These are phyloP conservation scores for Danaus melanippus DNA, from an alignment of 1,140 invertebrate genomes.

Conservation along the genomic window DNA sequence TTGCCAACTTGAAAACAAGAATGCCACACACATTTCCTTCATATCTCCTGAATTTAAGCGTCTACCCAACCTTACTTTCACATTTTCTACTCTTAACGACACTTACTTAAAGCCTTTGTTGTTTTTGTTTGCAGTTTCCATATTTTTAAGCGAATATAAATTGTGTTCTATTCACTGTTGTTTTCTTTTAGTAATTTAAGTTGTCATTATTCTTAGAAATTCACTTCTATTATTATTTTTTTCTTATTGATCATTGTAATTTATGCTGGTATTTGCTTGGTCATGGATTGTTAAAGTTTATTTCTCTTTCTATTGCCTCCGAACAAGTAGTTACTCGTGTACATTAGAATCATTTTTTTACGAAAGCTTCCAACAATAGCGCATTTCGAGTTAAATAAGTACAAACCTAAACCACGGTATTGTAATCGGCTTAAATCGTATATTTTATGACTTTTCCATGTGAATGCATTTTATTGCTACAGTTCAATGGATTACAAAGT, in stretches of 20 bases:
- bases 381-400: conserved; percentile 11
- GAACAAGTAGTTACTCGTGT: too few species aligned
- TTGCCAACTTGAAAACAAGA: conserved; percentile 68
- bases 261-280: too few species aligned
- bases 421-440: conserved; percentile 37
- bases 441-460: conserved; percentile 51
- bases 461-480: conserved; percentile 43
- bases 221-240: too few species aligned
- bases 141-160: neutral
- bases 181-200: too few species aligned
- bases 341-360: too few species aligned
- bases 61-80: conserved; percentile 38
- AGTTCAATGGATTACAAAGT: conserved; percentile 38
- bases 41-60: conserved; percentile 61
- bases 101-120: conserved; percentile 14
- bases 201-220: too few species aligned
- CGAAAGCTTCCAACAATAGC: too few species aligned
- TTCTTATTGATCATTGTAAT: too few species aligned
- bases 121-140: conserved; percentile 10
- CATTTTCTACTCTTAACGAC: conserved; percentile 21
- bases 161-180: too few species aligned
- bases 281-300: too few species aligned
- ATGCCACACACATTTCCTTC: conserved; percentile 64
- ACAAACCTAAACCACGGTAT: conserved; percentile 41
- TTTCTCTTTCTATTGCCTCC: too few species aligned